Conservation (phyloP, 2,797 vertebrate genomes). For the Ispidina lecontei region DNA sequence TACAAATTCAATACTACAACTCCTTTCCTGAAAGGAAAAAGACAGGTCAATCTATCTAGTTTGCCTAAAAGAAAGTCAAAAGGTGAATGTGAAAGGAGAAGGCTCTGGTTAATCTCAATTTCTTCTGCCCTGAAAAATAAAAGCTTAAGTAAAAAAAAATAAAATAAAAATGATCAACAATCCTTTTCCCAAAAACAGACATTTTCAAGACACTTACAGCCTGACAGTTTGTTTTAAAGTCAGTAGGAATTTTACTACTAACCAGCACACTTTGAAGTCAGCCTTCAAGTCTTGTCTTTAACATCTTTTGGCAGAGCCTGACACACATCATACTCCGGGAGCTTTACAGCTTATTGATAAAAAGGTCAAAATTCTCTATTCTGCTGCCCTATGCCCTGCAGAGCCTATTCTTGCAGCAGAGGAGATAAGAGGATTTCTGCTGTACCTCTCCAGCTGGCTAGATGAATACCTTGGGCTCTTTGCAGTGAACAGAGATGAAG, state of each 20-base stretch:
- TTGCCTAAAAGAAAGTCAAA: not conserved
- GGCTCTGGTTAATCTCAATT: not conserved
- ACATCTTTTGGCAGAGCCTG: not conserved
- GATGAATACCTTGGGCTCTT: not conserved
- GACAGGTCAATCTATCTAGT: not conserved
- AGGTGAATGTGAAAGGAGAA: not conserved
- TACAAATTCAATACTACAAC: not conserved
- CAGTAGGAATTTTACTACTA: not conserved
- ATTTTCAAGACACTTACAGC: not conserved
- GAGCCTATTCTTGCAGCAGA: not conserved
- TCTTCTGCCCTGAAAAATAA: not conserved
- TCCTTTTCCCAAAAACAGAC: not conserved
- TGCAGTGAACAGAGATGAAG: not conserved
- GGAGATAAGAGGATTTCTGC: slow-evolving; percentile 1
- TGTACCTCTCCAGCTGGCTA: not conserved
- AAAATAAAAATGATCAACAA: not conserved
- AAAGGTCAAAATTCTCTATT: not conserved
- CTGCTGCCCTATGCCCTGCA: not conserved
- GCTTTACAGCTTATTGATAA: not conserved
- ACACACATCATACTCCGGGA: not conserved
- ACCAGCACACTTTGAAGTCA: slow-evolving; percentile 11
- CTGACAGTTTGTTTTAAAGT: not conserved
- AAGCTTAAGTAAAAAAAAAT: not conserved
- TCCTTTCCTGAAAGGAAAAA: not conserved
- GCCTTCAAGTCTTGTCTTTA: not conserved